Evolutionary conservation across 1,140 invertebrate genomes (phyloP), one percentile per base, ranked within the genome.

Genomic region (Centruroides sculpturatus): DNA sequence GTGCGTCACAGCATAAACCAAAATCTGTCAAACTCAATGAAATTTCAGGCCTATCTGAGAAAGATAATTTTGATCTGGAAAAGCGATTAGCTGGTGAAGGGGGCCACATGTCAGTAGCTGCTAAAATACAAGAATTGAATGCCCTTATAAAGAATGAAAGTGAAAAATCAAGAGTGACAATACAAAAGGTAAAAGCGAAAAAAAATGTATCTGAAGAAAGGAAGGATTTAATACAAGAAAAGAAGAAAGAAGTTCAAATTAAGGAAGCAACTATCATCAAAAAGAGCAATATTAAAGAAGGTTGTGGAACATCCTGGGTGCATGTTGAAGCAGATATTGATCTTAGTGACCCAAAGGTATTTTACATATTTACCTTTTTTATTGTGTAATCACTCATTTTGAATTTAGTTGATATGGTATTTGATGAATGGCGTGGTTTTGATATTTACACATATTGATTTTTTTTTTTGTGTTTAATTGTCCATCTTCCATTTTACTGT

Each of bases 261-360:
- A 23, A 55, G 35, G 54, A 55, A 34, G 35, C 36, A 11, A 23
- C 35, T 6, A 52, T 52, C n/a, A 41, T 10, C 4, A 59, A 56
- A 47, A 23, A 51, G 61, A 73, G 80, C 54, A 82, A 84, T 73
- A 75, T 78, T 57, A 82, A 81, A 13, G 79, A 83, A 64, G 83
- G 83, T 71, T 82, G 81, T 67, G 80, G 82, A 35, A 85, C 84
- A 4, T 84, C 84, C 59, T 87, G 85, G 84, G 80, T 87, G 61
- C 84, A 85, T 71, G 81, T 87, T 23, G 83, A 86, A 71, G 78
- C 81, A 59, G 82, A 85, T 68, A 83, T 85, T 62, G 84, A 85
- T 71, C 82, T 86, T 67, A 84, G 79, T 67, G 84, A 86, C 75
- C 85, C 85, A n/a, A 85, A 85, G 79, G 84, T 85, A 66, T 23